Evolutionary conservation across 2,113 vertebrate genomes (phyloP).

Genomic region (Clarias macrocephalus): DNA sequence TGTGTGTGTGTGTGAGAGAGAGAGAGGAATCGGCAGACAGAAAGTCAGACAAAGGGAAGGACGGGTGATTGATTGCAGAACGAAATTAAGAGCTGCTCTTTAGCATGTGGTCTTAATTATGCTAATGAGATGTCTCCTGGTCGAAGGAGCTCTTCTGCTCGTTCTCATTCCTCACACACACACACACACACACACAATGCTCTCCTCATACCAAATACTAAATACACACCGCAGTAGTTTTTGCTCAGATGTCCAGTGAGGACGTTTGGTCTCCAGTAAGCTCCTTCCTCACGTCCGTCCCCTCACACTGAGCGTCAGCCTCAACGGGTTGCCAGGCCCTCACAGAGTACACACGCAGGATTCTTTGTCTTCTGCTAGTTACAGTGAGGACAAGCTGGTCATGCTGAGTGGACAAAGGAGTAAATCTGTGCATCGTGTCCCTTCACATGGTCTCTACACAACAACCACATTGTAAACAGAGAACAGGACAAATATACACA

Average conservation of each 20-base stretch:
- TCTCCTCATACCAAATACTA: conserved; percentile 44
- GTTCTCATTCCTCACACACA: conserved; percentile 41
- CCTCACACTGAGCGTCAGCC: not conserved
- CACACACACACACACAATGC: not conserved
- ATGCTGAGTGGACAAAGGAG: no score
- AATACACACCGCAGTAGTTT: not conserved
- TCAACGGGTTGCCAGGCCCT: not conserved
- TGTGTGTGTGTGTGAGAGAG: conserved; percentile 21
- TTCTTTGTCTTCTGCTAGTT: not conserved
- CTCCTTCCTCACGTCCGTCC: not conserved
- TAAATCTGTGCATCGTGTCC: not conserved
- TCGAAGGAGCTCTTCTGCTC: conserved; percentile 50
- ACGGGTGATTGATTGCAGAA: conserved; percentile 59
- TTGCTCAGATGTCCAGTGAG: conserved; percentile 10
- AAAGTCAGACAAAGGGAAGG: conserved; percentile 36
- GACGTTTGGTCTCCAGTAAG: no score
- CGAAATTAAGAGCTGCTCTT: conserved; percentile 67
- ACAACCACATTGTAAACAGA: not conserved
- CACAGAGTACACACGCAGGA: not conserved
- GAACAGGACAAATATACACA: no score
- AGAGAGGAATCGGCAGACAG: conserved; percentile 26
- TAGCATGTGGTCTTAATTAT: conserved; percentile 72
- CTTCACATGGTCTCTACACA: not conserved
- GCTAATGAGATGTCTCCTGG: conserved; percentile 60
- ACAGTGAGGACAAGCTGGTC: not conserved